Percentiles rank a stretch among this genome's conserved stretches.
These are phyloP conservation scores for Aplysina aerophoba DNA, from an alignment of 37 sponge, comb jelly and placozoan genomes.

Conservation along the genomic window DNA sequence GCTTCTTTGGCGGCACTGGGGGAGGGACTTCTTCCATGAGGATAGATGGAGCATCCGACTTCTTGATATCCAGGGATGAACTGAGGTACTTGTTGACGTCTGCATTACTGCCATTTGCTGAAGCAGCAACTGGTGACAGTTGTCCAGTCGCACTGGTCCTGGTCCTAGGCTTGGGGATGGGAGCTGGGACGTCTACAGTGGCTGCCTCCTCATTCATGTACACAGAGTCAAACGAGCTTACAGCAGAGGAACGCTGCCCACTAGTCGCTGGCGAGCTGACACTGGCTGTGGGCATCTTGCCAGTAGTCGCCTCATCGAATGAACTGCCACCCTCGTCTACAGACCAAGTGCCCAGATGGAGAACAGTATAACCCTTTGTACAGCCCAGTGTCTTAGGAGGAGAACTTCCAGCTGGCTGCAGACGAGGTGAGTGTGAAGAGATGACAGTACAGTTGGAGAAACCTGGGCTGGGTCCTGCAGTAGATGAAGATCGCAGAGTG, in stretches of 20 bases:
- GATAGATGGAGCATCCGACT: background rate
- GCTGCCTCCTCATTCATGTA: conserved; percentile 22
- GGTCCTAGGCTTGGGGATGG: background rate
- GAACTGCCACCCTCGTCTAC: conserved; percentile 4
- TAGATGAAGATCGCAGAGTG: background rate
- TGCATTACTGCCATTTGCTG: too few relatives aligned
- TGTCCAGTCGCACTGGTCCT: background rate
- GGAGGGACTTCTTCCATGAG: background rate
- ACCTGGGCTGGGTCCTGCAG: background rate
- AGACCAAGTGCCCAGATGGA: too few relatives aligned
- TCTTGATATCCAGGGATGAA: too few relatives aligned
- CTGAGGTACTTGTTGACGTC: background rate
- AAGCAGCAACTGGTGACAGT: too few relatives aligned
- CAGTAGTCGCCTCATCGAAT: background rate
- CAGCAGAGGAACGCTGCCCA: background rate
- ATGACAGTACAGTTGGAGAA: background rate
- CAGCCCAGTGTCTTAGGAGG: background rate
- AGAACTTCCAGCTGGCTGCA: background rate
- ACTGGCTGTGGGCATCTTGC: background rate
- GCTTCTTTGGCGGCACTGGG: background rate
- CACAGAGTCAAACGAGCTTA: background rate
- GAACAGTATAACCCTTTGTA: too few relatives aligned
- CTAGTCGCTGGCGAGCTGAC: background rate
- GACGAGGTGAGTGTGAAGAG: background rate
- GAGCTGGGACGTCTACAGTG: background rate